These are phyloP conservation scores for Labeo catla DNA, from an alignment of 2,113 vertebrate species.

Conservation along the genomic window DNA sequence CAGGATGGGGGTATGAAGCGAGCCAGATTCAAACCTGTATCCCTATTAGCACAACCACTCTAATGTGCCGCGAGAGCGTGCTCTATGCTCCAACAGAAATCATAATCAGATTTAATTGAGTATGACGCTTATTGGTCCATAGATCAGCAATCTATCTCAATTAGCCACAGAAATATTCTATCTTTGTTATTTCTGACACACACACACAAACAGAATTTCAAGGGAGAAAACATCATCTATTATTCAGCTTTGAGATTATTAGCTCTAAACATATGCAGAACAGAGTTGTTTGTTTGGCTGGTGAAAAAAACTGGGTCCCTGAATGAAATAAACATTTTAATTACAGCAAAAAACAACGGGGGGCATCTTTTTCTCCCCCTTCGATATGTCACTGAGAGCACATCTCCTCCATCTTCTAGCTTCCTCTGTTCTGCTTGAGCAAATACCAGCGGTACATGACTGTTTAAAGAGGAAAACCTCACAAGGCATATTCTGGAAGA, in stretches of 20 bases:
- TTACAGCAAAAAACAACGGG: conserved; percentile 44
- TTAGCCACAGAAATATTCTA: conserved; percentile 4
- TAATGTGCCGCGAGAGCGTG: neutral
- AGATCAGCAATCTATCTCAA: conserved; percentile 26
- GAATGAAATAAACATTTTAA: conserved; percentile 45
- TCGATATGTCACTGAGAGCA: conserved; percentile 31
- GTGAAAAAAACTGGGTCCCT: neutral
- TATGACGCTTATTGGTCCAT: conserved; percentile 16
- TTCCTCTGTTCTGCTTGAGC: conserved; percentile 25
- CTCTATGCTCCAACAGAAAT: conserved; percentile 25
- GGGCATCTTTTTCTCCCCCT: conserved; percentile 30
- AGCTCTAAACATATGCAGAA: conserved; percentile 39
- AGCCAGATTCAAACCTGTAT: neutral
- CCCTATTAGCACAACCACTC: neutral
- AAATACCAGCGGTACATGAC: neutral
- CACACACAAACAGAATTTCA: conserved; percentile 4
- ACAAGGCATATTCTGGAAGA: conserved; percentile 21
- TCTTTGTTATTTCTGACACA: conserved; percentile 17
- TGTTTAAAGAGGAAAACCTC: conserved; percentile 25
- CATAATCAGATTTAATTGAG: conserved; percentile 22
- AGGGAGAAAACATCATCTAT: conserved; percentile 46
- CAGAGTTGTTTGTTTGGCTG: conserved; percentile 42
- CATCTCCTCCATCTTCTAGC: conserved; percentile 36
- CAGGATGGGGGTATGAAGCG: neutral
- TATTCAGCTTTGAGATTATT: conserved; percentile 52